A percentile compares a stretch with the other conserved stretches of the same genome.
These are phyloP conservation scores for Drosophila triauraria DNA, from an alignment of 1,140 invertebrate species.

Conservation along the genomic window DNA sequence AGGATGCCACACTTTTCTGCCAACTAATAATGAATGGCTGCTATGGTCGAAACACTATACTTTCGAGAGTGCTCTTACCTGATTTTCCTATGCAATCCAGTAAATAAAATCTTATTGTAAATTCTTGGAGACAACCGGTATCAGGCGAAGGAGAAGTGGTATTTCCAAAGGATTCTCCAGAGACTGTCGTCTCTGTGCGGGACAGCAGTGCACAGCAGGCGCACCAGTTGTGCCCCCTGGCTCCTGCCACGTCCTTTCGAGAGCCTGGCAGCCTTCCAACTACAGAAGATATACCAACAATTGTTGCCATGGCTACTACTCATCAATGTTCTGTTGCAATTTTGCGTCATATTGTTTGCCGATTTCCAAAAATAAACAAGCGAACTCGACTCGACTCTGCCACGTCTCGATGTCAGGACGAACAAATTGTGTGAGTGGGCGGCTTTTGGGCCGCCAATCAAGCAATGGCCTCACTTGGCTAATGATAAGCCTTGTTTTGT, in stretches of 20 bases:
- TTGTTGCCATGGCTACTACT: conserved; percentile 52
- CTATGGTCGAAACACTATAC: not conserved
- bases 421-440: not conserved
- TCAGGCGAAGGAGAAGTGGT: conserved; percentile 16
- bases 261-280: conserved; percentile 69
- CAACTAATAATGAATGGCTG: not conserved
- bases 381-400: conserved; percentile 14
- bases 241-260: conserved; percentile 4
- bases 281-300: conserved; percentile 41
- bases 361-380: conserved; percentile 75
- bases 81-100: conserved; percentile 8
- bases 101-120: not conserved
- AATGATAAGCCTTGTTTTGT: conserved; percentile 80
- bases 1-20: not conserved
- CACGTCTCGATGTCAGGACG: conserved; percentile 16
- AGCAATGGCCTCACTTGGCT: conserved; percentile 63
- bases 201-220: conserved; percentile 25
- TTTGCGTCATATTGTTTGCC: conserved; percentile 77
- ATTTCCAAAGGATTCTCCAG: conserved; percentile 39
- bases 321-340: conserved; percentile 64
- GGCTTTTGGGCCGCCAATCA: conserved; percentile 57
- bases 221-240: not conserved
- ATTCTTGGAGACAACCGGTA: not conserved
- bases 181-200: conserved; percentile 8
- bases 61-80: not conserved